phyloP scores from a whole-genome alignment of 2,888 invertebrate genomes.

The Sesamia inferens region DNA sequence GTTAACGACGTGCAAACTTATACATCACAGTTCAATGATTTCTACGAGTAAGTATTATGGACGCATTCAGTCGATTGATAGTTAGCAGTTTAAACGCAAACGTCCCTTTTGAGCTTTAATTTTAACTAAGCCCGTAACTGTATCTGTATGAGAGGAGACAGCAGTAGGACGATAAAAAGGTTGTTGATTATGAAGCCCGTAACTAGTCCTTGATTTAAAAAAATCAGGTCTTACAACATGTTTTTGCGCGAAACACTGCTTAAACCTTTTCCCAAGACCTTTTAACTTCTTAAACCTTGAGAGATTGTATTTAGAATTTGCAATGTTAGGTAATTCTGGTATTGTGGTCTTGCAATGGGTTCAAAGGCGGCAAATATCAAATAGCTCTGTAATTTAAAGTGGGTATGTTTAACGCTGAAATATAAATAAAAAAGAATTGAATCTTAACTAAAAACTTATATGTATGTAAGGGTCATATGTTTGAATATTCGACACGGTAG shows the following conservation, averaged over 20 bases:
- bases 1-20: constrained; percentile 47
- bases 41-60: constrained; percentile 20
- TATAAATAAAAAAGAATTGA: neutral
- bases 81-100: constrained; percentile 7
- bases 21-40: constrained; percentile 37
- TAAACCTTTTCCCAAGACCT: constrained; percentile 29
- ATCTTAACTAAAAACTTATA: too few relatives aligned
- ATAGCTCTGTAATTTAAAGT: neutral
- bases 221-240: neutral
- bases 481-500: too few relatives aligned
- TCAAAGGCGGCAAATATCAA: constrained; percentile 3
- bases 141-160: too few relatives aligned
- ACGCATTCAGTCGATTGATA: constrained; percentile 22
- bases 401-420: neutral
- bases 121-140: neutral
- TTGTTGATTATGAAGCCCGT: too few relatives aligned
- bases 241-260: neutral
- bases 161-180: too few relatives aligned
- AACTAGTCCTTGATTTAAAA: neutral
- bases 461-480: too few relatives aligned
- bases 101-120: neutral
- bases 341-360: constrained; percentile 26
- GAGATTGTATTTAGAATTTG: constrained; percentile 9
- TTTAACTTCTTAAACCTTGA: constrained; percentile 30
- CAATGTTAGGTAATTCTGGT: constrained; percentile 7